A percentile compares a stretch with the other conserved stretches of the same genome.
Conservation (phyloP, 2,113 vertebrate genomes). For the Ceyx melanurus region DNA sequence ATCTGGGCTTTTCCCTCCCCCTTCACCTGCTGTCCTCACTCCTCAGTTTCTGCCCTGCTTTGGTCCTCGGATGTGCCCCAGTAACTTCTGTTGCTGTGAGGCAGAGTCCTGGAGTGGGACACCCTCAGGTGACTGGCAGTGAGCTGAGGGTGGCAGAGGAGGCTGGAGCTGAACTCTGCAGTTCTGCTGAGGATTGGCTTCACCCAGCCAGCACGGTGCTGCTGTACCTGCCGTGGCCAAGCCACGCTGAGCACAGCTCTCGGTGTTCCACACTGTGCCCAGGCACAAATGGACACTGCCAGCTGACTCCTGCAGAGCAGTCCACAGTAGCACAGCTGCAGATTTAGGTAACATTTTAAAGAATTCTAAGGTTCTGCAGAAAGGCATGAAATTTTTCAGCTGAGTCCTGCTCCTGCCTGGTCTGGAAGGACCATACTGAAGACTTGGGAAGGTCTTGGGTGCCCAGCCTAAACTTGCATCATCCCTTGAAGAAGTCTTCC, state of each 20-base stretch:
- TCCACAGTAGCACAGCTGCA: not conserved
- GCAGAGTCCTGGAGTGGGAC: accelerated
- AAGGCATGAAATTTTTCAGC: not conserved
- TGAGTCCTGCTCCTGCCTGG: not conserved
- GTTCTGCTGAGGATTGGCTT: not conserved
- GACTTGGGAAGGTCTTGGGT: not conserved
- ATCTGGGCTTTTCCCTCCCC: not conserved
- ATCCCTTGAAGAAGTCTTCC: not conserved
- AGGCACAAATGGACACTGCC: not conserved
- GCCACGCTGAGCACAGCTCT: not conserved
- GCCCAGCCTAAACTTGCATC: not conserved
- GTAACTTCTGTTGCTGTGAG: not conserved
- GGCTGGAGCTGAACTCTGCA: not conserved
- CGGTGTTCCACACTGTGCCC: accelerated
- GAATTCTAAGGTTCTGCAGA: not conserved
- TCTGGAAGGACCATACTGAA: not conserved
- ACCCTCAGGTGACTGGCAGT: accelerated
- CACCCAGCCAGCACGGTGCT: not conserved
- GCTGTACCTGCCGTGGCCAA: accelerated
- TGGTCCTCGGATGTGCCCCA: not conserved
- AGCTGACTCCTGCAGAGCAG: not conserved
- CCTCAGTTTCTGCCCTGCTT: not conserved
- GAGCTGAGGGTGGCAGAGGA: not conserved
- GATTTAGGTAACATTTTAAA: not conserved
- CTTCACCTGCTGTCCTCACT: not conserved